These are phyloP conservation scores for Littorina saxatilis DNA, from an alignment of 1,140 invertebrate species.

Conservation along the genomic window DNA sequence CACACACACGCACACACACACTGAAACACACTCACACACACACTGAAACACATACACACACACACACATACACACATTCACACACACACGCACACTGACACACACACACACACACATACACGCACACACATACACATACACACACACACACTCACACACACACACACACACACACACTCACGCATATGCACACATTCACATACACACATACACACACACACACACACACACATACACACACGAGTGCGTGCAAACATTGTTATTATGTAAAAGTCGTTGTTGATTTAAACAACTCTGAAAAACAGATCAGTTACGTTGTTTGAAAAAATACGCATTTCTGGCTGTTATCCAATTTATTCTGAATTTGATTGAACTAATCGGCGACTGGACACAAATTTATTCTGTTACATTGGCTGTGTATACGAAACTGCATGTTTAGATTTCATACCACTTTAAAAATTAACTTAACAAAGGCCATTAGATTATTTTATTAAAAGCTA, in stretches of 20 bases:
- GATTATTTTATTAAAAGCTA: too few relatives aligned
- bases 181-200: not conserved
- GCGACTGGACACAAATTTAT: not conserved
- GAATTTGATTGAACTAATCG: not conserved
- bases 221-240: not conserved
- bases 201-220: not conserved
- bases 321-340: not conserved
- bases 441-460: too few relatives aligned
- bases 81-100: too few relatives aligned
- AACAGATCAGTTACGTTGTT: not conserved
- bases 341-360: not conserved
- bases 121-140: not conserved
- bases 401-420: not conserved
- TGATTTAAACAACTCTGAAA: too few relatives aligned
- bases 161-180: not conserved
- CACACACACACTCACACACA: conserved; percentile 9
- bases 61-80: too few relatives aligned
- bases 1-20: too few relatives aligned
- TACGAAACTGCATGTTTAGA: not conserved
- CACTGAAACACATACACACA: too few relatives aligned
- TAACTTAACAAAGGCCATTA: too few relatives aligned
- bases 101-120: not conserved
- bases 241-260: not conserved
- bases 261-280: too few relatives aligned
- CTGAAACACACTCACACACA: too few relatives aligned